phyloP scores from a whole-genome alignment of 2,113 vertebrate species.

The Nettapus auritus region DNA sequence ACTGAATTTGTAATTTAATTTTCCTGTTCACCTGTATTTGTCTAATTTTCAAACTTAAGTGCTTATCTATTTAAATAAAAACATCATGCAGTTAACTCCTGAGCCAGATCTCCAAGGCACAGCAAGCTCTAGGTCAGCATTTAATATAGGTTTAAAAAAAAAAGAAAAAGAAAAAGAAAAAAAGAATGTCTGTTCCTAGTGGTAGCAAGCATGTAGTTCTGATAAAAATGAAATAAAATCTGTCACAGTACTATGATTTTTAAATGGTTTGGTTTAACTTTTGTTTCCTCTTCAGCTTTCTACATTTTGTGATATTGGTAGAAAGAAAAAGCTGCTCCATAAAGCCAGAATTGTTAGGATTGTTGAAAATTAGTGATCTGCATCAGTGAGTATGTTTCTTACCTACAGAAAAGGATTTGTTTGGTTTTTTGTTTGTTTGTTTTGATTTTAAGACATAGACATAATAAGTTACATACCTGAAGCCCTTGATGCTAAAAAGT shows the following conservation, averaged over 20 bases:
- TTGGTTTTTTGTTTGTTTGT: background rate
- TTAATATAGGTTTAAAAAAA: background rate
- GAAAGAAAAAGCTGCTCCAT: background rate
- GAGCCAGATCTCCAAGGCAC: slow-evolving; percentile 34
- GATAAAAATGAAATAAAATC: slow-evolving; percentile 63
- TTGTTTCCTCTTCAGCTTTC: slow-evolving; percentile 43
- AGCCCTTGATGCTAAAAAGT: background rate
- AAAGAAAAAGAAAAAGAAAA: background rate
- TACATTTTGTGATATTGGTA: background rate
- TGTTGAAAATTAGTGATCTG: background rate
- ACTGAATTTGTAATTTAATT: slow-evolving; percentile 51
- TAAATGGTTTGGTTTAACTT: slow-evolving; percentile 59
- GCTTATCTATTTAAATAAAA: slow-evolving; percentile 74
- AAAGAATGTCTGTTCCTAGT: slow-evolving; percentile 50
- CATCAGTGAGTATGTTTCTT: background rate
- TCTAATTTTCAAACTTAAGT: slow-evolving; percentile 50
- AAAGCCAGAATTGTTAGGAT: background rate
- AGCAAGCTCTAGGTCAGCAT: slow-evolving; percentile 38
- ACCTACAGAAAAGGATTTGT: background rate
- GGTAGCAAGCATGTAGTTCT: slow-evolving; percentile 54
- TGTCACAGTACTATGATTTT: slow-evolving; percentile 55
- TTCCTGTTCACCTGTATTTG: slow-evolving; percentile 38
- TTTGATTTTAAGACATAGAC: background rate
- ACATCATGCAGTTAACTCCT: slow-evolving; percentile 4
- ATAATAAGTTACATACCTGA: background rate